Evolutionary conservation across 2,113 vertebrate genomes (phyloP), one percentile per base, ranked within the genome.

Genomic region (Hipposideros armiger): DNA sequence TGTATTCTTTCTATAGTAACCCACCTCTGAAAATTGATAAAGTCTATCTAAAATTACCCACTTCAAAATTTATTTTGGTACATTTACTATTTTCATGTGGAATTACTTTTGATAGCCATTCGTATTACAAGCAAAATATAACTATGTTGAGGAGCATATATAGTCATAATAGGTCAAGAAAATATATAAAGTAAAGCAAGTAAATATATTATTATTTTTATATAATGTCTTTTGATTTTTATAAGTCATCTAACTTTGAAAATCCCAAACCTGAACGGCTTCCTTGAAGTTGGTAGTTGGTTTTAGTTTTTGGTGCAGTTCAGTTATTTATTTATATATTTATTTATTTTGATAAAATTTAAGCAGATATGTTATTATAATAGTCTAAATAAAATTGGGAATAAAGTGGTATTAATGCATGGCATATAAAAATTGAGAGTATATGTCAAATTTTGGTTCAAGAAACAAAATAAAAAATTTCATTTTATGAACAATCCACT

Each of bases 381-480:
- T 78, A 78, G 13, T 80, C 32, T 87, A 73, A 56, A 13, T 70
- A 88, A 80, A 73, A 32, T 32, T 83, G 36, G 45, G 83, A 69
- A 0, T 78, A 32, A 81, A 58, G 70, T 76, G 16, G 3, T 32
- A 84, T 32, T 90, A 56, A 76, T 67, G 4, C 10, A 72, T 54
- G 17, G 2, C 14, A 50, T 52, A 58, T 11, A 40, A 92, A 91
- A 83, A 32, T 4, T 45, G 19, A 67, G 5, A 6, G 50, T 47
- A 26, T 45, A 4, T 74, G 9, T 50, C 36, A 69, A 83, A 83
- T 92, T 87, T 92, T 87, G 28, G 8, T 30, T 83, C 13, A 62
- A 84, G 80, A 90, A 92, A 84, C 42, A 92, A 94, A 94, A 78
- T 70, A 19, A 47, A 87, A 87, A 66, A 15, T 36, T 84, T 24